Evolutionary conservation across 1,140 invertebrate species (phyloP), one percentile per base, ranked within the genome.

Genomic region (Aleiodes sp.): DNA sequence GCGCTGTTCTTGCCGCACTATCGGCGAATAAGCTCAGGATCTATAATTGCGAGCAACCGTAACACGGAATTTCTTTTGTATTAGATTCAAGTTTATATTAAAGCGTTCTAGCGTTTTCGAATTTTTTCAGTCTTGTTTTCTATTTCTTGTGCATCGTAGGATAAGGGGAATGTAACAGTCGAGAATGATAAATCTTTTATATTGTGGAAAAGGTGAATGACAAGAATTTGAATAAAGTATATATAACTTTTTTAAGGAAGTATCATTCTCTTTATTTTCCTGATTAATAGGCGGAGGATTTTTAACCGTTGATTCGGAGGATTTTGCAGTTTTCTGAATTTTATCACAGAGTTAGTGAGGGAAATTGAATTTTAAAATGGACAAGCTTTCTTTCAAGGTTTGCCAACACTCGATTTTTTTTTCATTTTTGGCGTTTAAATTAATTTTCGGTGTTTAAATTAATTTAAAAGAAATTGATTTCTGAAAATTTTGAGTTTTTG

Each of bases 201-300:
- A 52, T 52, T 16, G 26, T 16, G 8, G 4, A 24, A 7, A 24
- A 21, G 4, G 2, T n/a, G n/a, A n/a, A n/a, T 52, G 46, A 52
- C 46, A 26, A 19, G 8, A 24, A 52, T 24, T 24, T 52, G 3
- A 52, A 52, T 52, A 52, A 52, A 52, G 21, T 52, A 21, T 52
- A 19, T 52, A 24, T 52, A 52, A 52, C 21, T 52, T 52, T 52
- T 52, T 16, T 52, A 52, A 52, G 21, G 46, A 52, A 52, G n/a
- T n/a, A n/a, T n/a, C n/a, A n/a, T n/a, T n/a, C n/a, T n/a, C n/a
- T n/a, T n/a, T n/a, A n/a, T n/a, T n/a, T n/a, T n/a, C n/a, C n/a
- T n/a, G n/a, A n/a, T n/a, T n/a, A n/a, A n/a, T n/a, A n/a, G n/a
- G n/a, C n/a, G n/a, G n/a, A n/a, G n/a, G n/a, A n/a, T n/a, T n/a